Base-by-base conservation (phyloP, 2,113 vertebrate species). In the Eulemur rufifrons region DNA sequence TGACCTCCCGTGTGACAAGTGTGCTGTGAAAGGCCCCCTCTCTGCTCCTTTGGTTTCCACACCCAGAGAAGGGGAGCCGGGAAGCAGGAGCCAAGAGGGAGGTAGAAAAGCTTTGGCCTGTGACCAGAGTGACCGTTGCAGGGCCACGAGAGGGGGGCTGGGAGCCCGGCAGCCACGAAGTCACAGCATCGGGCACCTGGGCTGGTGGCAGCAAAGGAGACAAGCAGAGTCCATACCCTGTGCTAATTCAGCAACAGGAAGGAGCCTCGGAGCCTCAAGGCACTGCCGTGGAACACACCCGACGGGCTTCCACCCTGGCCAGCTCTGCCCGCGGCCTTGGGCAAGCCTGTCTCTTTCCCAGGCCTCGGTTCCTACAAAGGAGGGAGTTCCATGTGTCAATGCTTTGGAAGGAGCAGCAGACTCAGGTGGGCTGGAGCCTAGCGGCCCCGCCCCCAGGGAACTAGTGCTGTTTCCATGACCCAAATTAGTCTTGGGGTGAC, bases 201-300 rank as follows among this genome's bases (percentile, higher is more conserved):
- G n/a, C 27, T 63, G 61, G 71, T 17, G 45, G 71, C 61, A 50
- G 50, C 6, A 27, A 25, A 50, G 73, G 69, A 34, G 27, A 27
- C 50, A 71, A 8, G 73, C 64, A 8, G 76, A 27, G 20, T 59
- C 34, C 2, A 10, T 0, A 0, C 25, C 52, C 20, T 12, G 50
- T 4, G 18, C 34, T 21, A 21, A 42, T 2, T 68, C 50, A 52
- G 84, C 77, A 69, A 7, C 0, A 39, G 29, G 0, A 7, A 21
- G 14, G n/a, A 63, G 64, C 21, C 89, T 78, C 0, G 10, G 39
- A n/a, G 8, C 21, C 13, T 9, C 69, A n/a, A 18, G 34, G 47
- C 17, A 0, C 4, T 17, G 18, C 66, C 47, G 32, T 1, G 69
- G n/a, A 54, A 61, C 8, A 34, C 2, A 13, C 29, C 8, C 0